Percentiles rank a stretch among this genome's conserved stretches.
phyloP scores from a whole-genome alignment of 2,113 vertebrate species.

The Notarius quadriscutis region DNA sequence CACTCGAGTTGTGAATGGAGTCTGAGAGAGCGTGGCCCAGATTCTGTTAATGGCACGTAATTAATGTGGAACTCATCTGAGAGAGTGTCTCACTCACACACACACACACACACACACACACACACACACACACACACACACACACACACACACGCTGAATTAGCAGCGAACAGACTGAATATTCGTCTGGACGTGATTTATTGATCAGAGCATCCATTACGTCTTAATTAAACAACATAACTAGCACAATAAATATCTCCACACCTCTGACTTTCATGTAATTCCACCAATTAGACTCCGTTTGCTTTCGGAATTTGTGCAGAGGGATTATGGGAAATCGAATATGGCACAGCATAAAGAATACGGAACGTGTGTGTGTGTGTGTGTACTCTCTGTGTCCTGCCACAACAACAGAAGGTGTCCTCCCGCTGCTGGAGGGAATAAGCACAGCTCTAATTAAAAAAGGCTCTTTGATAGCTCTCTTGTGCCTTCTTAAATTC shows the following conservation, averaged over 20 bases:
- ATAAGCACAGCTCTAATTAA: conserved; percentile 70
- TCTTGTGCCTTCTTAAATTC: conserved; percentile 67
- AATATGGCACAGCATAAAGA: not conserved
- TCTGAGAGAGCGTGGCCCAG: not conserved
- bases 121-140: conserved; percentile 32
- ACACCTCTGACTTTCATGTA: conserved; percentile 66
- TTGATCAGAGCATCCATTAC: conserved; percentile 67
- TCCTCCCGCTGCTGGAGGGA: conserved; percentile 54
- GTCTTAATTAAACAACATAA: conserved; percentile 67
- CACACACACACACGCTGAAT: not conserved
- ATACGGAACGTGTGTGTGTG: conserved; percentile 10
- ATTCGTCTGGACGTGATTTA: conserved; percentile 36
- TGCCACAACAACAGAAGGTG: conserved; percentile 58
- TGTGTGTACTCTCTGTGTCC: conserved; percentile 27
- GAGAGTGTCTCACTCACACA: not conserved
- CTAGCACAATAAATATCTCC: conserved; percentile 68
- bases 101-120: not conserved
- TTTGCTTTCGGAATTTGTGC: conserved; percentile 58
- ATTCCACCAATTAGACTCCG: conserved; percentile 69
- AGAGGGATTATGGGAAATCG: not conserved
- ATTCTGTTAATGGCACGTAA: not conserved
- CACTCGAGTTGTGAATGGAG: not conserved
- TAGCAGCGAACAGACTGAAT: not conserved
- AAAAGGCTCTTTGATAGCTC: conserved; percentile 63
- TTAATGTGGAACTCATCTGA: conserved; percentile 5